Percentiles rank a stretch among this genome's conserved stretches.
Conservation (phyloP, 30 jellyfish, hydroid and myxozoan species). For the Hydra vulgaris region DNA sequence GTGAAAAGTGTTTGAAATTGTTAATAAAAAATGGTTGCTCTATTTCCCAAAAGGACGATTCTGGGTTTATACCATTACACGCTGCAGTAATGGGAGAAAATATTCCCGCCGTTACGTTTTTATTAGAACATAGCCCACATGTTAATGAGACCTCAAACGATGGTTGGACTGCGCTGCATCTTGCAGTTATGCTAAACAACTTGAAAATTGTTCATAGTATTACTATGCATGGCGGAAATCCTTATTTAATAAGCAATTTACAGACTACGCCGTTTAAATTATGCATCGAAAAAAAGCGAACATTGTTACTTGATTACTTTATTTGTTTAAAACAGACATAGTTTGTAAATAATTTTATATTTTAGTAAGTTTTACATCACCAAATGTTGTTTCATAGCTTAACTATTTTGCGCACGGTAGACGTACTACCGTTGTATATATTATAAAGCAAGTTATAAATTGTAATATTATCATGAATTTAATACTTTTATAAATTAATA, state of each 20-base stretch:
- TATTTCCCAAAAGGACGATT: background rate
- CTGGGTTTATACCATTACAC: conserved; percentile 1
- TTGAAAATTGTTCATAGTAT: conserved; percentile 1
- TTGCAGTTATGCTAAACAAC: background rate
- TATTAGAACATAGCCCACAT: background rate
- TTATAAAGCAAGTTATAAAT: too few relatives aligned
- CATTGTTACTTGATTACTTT: background rate
- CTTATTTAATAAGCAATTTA: background rate
- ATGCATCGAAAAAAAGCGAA: background rate
- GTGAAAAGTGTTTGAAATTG: background rate
- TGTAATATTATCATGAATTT: too few relatives aligned
- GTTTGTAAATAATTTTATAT: too few relatives aligned
- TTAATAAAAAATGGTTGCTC: background rate
- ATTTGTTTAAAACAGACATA: conserved; percentile 1
- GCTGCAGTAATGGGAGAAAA: conserved; percentile 7
- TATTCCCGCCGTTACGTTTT: background rate
- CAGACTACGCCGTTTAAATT: background rate
- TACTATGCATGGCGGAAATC: background rate
- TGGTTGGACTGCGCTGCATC: background rate
- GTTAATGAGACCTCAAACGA: background rate
- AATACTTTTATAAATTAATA: too few relatives aligned
- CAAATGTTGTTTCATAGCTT: too few relatives aligned
- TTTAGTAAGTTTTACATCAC: too few relatives aligned
- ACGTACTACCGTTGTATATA: too few relatives aligned
- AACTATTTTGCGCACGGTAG: too few relatives aligned